Evolutionary conservation across 2,888 invertebrate species (phyloP).

Genomic region (Julus scandinavius): DNA sequence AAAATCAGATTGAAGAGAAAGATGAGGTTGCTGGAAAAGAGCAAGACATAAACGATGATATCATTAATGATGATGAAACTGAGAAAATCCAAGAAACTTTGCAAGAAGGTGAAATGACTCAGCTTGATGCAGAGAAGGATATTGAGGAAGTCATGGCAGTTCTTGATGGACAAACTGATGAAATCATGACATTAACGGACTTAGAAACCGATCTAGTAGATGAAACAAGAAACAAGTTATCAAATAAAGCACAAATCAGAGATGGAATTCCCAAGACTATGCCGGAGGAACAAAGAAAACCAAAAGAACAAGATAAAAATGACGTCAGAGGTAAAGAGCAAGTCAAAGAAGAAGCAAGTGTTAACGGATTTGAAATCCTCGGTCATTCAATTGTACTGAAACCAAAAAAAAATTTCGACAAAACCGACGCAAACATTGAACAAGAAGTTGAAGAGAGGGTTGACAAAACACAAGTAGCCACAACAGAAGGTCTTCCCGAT

Average conservation of each 20-base stretch:
- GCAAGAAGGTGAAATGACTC: background rate
- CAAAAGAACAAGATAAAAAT: background rate
- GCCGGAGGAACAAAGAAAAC: background rate
- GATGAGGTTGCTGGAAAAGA: background rate
- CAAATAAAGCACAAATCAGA: background rate
- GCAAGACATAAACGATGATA: background rate
- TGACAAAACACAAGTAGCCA: no score
- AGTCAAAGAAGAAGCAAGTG: background rate
- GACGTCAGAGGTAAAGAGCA: background rate
- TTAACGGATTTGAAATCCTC: constrained; percentile 18
- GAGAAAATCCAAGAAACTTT: background rate
- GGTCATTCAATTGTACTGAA: constrained; percentile 6
- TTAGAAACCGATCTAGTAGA: background rate
- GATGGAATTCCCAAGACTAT: background rate
- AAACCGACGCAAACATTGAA: background rate
- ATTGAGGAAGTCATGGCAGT: background rate
- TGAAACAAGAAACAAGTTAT: background rate
- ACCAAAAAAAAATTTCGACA: background rate
- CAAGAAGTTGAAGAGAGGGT: background rate
- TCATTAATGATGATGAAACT: background rate
- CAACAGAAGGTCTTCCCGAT: no score
- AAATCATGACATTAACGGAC: background rate
- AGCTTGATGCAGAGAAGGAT: background rate
- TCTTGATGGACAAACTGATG: constrained; percentile 18
- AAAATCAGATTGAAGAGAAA: background rate